Conservation (phyloP, 1,140 invertebrate genomes). For the Papilio helenus region DNA sequence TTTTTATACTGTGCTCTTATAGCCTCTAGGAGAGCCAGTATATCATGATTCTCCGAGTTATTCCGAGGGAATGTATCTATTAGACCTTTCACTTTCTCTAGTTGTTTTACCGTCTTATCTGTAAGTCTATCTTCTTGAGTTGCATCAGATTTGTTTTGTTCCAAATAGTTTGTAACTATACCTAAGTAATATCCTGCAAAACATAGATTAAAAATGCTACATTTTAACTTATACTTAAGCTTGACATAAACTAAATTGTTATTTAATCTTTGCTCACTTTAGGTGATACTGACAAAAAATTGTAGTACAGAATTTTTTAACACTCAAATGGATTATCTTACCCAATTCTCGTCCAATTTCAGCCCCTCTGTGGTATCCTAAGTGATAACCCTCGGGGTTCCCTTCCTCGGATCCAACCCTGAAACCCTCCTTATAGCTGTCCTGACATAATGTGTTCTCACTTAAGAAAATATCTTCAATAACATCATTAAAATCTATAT, state of each 20-base stretch:
- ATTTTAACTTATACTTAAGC: neutral
- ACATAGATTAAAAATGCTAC: neutral
- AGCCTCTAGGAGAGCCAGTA: conserved; percentile 84
- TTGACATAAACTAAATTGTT: neutral
- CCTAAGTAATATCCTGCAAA: conserved; percentile 83
- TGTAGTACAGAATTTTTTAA: too few relatives aligned
- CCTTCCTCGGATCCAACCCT: conserved; percentile 81
- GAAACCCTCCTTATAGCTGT: conserved; percentile 85
- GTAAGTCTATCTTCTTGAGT: conserved; percentile 48
- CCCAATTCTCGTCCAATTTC: conserved; percentile 86
- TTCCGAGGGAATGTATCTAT: conserved; percentile 86
- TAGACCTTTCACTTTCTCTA: conserved; percentile 83
- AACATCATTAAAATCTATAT: conserved; percentile 86
- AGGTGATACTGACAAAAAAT: too few relatives aligned
- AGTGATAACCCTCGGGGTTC: conserved; percentile 85
- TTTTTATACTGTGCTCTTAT: conserved; percentile 87
- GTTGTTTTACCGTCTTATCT: conserved; percentile 83
- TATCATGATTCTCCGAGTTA: conserved; percentile 87
- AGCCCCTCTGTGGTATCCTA: conserved; percentile 86
- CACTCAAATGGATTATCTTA: conserved; percentile 43
- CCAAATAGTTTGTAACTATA: conserved; percentile 72
- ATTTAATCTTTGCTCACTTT: neutral
- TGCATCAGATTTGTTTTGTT: conserved; percentile 49
- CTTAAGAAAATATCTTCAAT: conserved; percentile 85
- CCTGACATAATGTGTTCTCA: conserved; percentile 83